phyloP scores from a whole-genome alignment of 1,140 invertebrate genomes.

The Drosophila lacertosa region DNA sequence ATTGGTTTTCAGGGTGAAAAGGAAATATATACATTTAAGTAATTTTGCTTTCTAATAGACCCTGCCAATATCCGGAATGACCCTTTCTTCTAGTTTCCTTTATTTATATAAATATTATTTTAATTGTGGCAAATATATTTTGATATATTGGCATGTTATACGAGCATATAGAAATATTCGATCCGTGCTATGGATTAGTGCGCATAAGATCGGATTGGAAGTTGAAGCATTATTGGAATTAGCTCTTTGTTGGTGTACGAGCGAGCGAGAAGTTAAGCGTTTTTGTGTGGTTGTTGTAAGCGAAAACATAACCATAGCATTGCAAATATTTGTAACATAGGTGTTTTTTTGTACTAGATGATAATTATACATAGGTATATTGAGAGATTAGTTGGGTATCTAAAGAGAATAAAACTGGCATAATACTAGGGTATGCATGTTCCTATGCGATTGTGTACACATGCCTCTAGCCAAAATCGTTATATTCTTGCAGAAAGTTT shows the following conservation, averaged over 20 bases:
- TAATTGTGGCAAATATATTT: no score
- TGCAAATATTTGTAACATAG: slow-evolving; percentile 39
- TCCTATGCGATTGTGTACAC: slow-evolving; percentile 72
- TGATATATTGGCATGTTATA: no score
- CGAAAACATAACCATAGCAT: slow-evolving; percentile 64
- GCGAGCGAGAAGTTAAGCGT: not conserved
- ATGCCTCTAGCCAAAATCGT: slow-evolving; percentile 67
- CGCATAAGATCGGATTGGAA: not conserved
- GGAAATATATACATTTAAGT: not conserved
- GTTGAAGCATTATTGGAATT: not conserved
- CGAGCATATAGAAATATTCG: no score
- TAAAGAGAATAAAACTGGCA: slow-evolving; percentile 34
- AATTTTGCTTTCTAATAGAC: not conserved
- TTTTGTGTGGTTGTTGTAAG: slow-evolving; percentile 49
- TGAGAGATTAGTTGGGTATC: slow-evolving; percentile 31
- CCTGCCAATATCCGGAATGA: not conserved
- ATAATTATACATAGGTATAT: no score
- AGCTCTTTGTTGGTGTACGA: slow-evolving; percentile 3
- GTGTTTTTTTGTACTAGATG: slow-evolving; percentile 32
- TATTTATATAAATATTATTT: no score
- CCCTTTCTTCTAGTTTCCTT: no score
- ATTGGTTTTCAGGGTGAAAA: not conserved
- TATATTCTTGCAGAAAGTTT: slow-evolving; percentile 48
- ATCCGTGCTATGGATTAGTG: no score
- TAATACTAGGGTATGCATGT: slow-evolving; percentile 51